Evolutionary conservation across 1,140 invertebrate genomes (phyloP), one percentile per base, ranked within the genome.

Genomic region (Centruroides sculpturatus): DNA sequence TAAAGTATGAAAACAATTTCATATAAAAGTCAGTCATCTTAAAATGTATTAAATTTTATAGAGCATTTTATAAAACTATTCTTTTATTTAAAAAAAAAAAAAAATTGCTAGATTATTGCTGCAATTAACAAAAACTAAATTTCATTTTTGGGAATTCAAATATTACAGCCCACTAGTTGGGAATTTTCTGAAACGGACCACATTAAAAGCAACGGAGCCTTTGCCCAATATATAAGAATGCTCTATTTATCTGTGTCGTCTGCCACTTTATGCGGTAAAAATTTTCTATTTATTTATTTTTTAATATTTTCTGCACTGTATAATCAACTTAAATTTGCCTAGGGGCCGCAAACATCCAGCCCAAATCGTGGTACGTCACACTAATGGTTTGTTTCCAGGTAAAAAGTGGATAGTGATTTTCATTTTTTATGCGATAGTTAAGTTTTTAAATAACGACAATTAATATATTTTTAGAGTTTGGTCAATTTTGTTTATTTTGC

Each of bases 401-500:
- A 49, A 60, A 57, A 36, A 52, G 23, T 23, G 23, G 23, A 23
- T 23, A 23, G 23, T 23, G 23, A 23, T 23, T 23, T 23, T 23
- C 23, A 23, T 23, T 23, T 23, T 23, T 2, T 23, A 23, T 23
- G 23, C 23, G 23, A 23, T 23, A 23, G 23, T 23, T 23, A 23
- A 23, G 2, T 23, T 23, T 23, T 23, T 23, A 23, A 23, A 23
- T 23, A 23, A 23, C 23, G 23, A 23, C 23, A 35, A 52, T 59
- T 48, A 50, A 60, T 11, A 7, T 5, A 55, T 55, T 64, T 61
- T 54, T 56, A 66, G 62, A 61, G 50, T 35, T 13, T 64, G 35
- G 55, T 64, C 1, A 64, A 63, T 48, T 64, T 61, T 58, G 62
- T 64, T 4, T 64, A 61, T 52, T 66, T 66, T 59, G 61, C 64